These are phyloP conservation scores for Erebia epiphron DNA, from an alignment of 2,888 invertebrate genomes.

Conservation along the genomic window DNA sequence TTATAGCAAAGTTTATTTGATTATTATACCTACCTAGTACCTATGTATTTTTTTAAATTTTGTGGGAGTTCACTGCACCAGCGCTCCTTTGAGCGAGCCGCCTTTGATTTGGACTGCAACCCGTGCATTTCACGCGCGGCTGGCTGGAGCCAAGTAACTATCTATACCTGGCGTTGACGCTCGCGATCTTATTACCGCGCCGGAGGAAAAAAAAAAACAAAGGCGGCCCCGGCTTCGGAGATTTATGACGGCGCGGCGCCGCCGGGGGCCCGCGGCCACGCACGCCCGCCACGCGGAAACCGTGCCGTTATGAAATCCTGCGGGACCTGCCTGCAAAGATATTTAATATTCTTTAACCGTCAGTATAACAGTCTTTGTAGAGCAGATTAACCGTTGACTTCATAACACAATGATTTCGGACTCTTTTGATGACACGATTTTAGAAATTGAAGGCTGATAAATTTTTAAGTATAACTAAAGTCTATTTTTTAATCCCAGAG, in stretches of 20 bases:
- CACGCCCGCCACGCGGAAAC: slow-evolving; percentile 38
- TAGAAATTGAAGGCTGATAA: too few relatives aligned
- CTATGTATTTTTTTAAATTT: too few relatives aligned
- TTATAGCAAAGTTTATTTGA: too few relatives aligned
- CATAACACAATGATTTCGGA: too few relatives aligned
- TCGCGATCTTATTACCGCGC: slow-evolving; percentile 75
- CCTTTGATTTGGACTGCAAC: slow-evolving; percentile 31
- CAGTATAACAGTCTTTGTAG: neutral
- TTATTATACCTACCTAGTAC: too few relatives aligned
- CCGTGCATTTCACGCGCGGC: slow-evolving; percentile 46
- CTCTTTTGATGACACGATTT: too few relatives aligned
- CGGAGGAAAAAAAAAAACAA: slow-evolving; percentile 67
- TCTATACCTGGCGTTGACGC: slow-evolving; percentile 77
- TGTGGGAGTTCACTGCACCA: too few relatives aligned
- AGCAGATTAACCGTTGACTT: neutral
- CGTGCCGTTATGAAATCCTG: slow-evolving; percentile 12
- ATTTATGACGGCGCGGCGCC: slow-evolving; percentile 78
- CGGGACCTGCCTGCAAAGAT: neutral
- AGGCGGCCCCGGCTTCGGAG: slow-evolving; percentile 64
- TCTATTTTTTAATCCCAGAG: too few relatives aligned
- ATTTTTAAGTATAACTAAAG: too few relatives aligned
- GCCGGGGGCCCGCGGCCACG: slow-evolving; percentile 62
- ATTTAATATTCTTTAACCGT: too few relatives aligned
- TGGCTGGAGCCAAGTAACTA: slow-evolving; percentile 39
- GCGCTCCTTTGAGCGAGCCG: too few relatives aligned